Conservation (phyloP, 2,797 vertebrate genomes). For the Psittacula echo region DNA sequence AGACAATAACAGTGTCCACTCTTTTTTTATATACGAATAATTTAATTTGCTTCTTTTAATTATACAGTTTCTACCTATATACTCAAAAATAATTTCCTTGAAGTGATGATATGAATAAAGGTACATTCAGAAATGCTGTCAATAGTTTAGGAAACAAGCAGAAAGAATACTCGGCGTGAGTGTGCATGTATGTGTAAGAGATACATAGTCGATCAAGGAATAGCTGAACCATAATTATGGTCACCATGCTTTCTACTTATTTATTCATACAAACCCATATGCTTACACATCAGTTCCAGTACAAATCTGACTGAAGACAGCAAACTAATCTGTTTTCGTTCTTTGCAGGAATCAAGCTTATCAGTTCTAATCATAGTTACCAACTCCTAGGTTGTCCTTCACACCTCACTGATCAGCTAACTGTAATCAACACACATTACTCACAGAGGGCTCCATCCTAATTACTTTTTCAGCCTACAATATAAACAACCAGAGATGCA, state of each 20-base stretch:
- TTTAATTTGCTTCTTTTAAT: background rate
- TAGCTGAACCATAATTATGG: background rate
- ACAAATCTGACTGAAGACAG: background rate
- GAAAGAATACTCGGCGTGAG: background rate
- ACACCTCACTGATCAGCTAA: conserved; percentile 82
- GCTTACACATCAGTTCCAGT: conserved; percentile 1
- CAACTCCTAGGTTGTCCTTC: conserved; percentile 83
- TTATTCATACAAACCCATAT: background rate
- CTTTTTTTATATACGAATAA: background rate
- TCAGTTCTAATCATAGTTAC: conserved; percentile 67
- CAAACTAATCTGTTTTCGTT: background rate
- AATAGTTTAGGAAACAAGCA: background rate
- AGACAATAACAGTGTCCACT: background rate
- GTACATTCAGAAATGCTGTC: background rate
- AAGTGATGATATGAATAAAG: background rate
- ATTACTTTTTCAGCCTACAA: conserved; percentile 69
- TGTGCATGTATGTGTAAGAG: background rate
- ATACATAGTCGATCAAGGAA: background rate
- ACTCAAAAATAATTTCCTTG: background rate
- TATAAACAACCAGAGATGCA: conserved; percentile 38
- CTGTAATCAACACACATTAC: conserved; percentile 75
- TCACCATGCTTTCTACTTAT: background rate
- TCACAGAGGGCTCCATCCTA: conserved; percentile 67
- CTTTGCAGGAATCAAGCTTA: conserved; percentile 2
- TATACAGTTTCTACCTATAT: background rate